These are phyloP conservation scores for Thalassaphorura encarpata DNA, from an alignment of 1,140 invertebrate species.

Conservation along the genomic window DNA sequence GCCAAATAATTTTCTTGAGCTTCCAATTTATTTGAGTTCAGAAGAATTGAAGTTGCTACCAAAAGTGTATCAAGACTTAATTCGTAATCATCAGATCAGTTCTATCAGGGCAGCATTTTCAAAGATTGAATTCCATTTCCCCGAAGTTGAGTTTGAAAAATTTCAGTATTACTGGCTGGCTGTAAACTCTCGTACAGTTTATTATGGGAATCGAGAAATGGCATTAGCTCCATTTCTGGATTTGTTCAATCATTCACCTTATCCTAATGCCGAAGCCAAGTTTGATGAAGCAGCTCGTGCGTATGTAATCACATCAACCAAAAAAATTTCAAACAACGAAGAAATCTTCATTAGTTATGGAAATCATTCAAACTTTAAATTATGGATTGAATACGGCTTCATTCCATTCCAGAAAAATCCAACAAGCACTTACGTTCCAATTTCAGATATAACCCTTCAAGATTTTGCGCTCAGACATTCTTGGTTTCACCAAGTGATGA, in stretches of 20 bases:
- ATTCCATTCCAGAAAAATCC: constrained; percentile 12
- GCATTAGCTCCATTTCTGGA: constrained; percentile 68
- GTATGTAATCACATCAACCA: constrained; percentile 47
- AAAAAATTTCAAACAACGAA: constrained; percentile 41
- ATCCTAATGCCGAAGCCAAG: constrained; percentile 41
- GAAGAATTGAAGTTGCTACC: constrained; percentile 3
- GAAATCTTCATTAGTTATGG: constrained; percentile 71
- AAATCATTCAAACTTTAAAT: constrained; percentile 52
- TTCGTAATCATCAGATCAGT: not conserved
- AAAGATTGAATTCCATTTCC: not conserved
- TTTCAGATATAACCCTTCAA: constrained; percentile 14
- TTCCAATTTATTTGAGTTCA: constrained; percentile 15
- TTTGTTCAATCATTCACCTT: constrained; percentile 60
- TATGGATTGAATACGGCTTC: constrained; percentile 67
- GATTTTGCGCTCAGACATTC: not conserved
- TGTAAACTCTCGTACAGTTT: constrained; percentile 65
- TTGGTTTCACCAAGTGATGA: not conserved
- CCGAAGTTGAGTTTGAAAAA: constrained; percentile 36
- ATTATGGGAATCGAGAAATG: constrained; percentile 42
- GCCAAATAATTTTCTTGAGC: constrained; percentile 20
- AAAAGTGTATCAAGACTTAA: not conserved
- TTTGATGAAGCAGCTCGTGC: constrained; percentile 42
- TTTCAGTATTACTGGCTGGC: constrained; percentile 54
- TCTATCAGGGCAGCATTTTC: not conserved
- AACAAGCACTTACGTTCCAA: not conserved